Base-by-base conservation (phyloP, 2,888 invertebrate genomes). In the Chorisops tibialis region DNA sequence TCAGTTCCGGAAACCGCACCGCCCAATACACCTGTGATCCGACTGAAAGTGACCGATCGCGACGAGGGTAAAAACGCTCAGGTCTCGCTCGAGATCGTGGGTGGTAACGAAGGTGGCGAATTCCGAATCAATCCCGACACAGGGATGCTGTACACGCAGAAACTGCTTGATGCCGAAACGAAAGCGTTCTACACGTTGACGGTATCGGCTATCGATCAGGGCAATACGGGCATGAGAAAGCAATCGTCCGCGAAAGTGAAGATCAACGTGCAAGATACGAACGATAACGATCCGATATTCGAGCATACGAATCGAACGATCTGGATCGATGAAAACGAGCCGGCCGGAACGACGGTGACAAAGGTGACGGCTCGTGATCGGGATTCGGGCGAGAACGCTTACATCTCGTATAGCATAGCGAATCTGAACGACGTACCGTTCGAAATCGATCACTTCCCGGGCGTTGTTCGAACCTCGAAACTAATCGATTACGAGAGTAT, bases 351-450 rank as follows among this genome's bases (percentile, higher is more conserved):
- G 1, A 85, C 87, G 9, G 92, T 97, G 1, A 87, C 89, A 11
- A 89, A 88, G 67, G 88, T 96, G 4, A 82, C 85, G 45, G 97
- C 96, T 0, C 86, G 86, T 65, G 97, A 98, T 77, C 86, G 83
- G 14, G 97, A 98, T 76, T 87, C 90, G 1, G 96, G 94, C 0
- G 96, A 96, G 74, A 97, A 96, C 79, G 94, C 95, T 1, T 93
- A 93, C 79, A 89, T 98, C 69, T 96, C 94, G 1, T 97, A 96
- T 80, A 90, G 93, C 69, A 89, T 96, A 68, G 93, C 92, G 56
- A 96, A 96, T 78, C 80, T 92, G 59, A 89, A 91, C 71, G 87
- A 89, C 59, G 90, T 93, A 14, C 97, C 96, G n/a, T 97, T 97
- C 76, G 92, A 93, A 68, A 91, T 97, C 49, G 95, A 96, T 74